Evolutionary conservation across 2,113 vertebrate species (phyloP), one percentile per base, ranked within the genome.

Genomic region (Cottus gobio): DNA sequence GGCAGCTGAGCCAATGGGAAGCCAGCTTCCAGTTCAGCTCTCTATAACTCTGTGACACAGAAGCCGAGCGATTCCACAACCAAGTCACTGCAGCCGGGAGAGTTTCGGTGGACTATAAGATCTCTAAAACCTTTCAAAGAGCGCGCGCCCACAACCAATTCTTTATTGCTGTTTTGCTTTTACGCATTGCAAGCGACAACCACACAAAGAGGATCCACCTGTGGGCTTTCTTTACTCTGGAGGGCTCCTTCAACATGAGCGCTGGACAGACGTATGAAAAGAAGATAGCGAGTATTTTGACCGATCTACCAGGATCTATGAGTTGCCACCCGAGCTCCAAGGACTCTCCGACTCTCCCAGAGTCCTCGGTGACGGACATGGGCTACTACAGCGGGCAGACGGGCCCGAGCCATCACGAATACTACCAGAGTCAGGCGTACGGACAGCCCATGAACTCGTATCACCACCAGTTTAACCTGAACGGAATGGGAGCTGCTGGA

Each of bases 341-440:
- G 94, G 97, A 99, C 92, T 99, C 98, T 3, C 97, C 98, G 15
- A 99, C 98, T 3, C 95, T 98, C 11, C 98, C 98, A 0, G 98
- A 99, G 92, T 99, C 97, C 5, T 96, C 97, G 0, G 96, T 98
- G 90, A 99, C 98, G 39, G 97, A 99, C 69, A 94, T 99, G 96
- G 97, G 97, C 90, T 99, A 97, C 94, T 99, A 98, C 94, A 98
- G 95, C 82, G 92, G 95, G 22, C 95, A 96, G 56, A 85, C 94
- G 80, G 61, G 89, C 39, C 92, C 76, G 82, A 52, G 94, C 69
- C 97, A 98, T 65, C 97, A 98, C 56, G 97, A 99, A 70, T 99
- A 96, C 71, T 99, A 97, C 80, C 94, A 97, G 42, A 92, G 92
- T 30, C 96, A 96, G 67, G 79, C 95, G 24, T 98, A 97, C 76